A percentile compares a stretch with the other conserved stretches of the same genome.
phyloP scores from a whole-genome alignment of 2,797 vertebrate species.

The Coreius guichenoti region DNA sequence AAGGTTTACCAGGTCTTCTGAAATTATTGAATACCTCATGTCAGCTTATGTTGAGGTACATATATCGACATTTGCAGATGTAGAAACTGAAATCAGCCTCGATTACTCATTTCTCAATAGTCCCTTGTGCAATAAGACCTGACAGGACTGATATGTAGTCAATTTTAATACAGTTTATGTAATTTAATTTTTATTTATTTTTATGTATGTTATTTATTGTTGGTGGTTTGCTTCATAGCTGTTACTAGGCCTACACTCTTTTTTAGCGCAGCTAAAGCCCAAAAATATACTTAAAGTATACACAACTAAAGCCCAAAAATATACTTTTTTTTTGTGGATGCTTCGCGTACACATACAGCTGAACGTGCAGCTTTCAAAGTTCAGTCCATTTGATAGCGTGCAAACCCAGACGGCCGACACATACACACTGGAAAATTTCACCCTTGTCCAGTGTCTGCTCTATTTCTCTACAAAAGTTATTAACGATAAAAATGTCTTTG shows the following conservation, averaged over 20 bases:
- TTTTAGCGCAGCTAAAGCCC: neutral
- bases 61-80: neutral
- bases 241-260: neutral
- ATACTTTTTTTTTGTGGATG: neutral
- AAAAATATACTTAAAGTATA: neutral
- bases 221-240: neutral
- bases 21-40: slow-evolving; percentile 24
- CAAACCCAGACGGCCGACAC: neutral
- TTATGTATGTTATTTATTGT: neutral
- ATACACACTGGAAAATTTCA: neutral
- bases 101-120: neutral
- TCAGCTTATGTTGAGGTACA: slow-evolving; percentile 6
- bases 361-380: neutral
- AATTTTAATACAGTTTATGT: neutral
- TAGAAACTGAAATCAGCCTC: neutral
- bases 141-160: neutral
- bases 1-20: slow-evolving; percentile 43
- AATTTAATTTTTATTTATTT: no score
- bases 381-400: neutral
- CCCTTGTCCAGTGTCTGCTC: neutral
- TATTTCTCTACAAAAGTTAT: neutral
- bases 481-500: neutral
- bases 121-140: neutral
- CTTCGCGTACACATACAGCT: neutral
- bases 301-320: neutral